These are phyloP conservation scores for Morpho achilles DNA, from an alignment of 2,888 invertebrate species.

Conservation along the genomic window DNA sequence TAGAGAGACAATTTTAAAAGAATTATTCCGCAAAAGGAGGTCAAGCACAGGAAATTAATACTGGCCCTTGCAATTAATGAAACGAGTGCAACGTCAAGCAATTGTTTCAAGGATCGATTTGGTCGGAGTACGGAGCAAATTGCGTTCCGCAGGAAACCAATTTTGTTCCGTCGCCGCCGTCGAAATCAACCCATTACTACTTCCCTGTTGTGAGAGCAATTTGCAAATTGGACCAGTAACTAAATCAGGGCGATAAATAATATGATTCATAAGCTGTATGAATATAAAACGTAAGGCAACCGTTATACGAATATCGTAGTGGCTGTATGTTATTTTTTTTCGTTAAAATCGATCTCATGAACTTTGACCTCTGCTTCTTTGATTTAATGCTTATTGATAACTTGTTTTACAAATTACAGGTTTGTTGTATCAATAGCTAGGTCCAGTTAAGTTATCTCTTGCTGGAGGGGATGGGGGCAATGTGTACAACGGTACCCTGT, in stretches of 20 bases:
- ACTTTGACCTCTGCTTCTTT: too few relatives aligned
- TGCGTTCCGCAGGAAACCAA: constrained; percentile 59
- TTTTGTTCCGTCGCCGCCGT: constrained; percentile 46
- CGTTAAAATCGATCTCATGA: too few relatives aligned
- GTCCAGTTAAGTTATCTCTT: too few relatives aligned
- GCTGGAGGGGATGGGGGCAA: too few relatives aligned
- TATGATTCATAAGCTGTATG: constrained; percentile 3
- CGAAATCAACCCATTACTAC: constrained; percentile 52
- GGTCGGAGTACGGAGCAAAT: constrained; percentile 43
- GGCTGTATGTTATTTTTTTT: too few relatives aligned
- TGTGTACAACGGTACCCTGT: too few relatives aligned
- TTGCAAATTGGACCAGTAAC: constrained; percentile 41
- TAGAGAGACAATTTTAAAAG: not conserved
- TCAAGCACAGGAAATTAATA: constrained; percentile 15
- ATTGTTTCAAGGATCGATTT: constrained; percentile 36
- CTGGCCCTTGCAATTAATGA: constrained; percentile 13
- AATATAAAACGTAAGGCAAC: not conserved
- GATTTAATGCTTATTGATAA: too few relatives aligned
- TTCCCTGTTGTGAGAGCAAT: constrained; percentile 43
- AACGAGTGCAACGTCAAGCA: constrained; percentile 14
- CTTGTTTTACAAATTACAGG: too few relatives aligned
- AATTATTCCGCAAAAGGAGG: constrained; percentile 7
- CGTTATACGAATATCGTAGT: too few relatives aligned
- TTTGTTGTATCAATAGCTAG: too few relatives aligned
- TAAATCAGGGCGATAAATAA: constrained; percentile 10